These are phyloP conservation scores for Ptilonorhynchus violaceus DNA, from an alignment of 2,113 vertebrate species.

Conservation along the genomic window DNA sequence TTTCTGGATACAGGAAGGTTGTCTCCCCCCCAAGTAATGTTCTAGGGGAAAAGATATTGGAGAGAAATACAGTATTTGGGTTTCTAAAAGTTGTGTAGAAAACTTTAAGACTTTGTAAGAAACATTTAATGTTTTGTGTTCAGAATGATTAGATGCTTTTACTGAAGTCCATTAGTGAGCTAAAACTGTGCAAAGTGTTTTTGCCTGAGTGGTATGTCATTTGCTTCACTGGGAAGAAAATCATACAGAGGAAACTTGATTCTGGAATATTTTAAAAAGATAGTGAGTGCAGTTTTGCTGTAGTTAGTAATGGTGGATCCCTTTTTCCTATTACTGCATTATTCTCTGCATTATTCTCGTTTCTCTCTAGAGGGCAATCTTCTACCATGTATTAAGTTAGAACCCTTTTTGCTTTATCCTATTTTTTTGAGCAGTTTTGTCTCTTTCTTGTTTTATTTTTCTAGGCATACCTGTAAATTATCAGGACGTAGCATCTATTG, in stretches of 20 bases:
- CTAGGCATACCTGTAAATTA: constrained; percentile 98
- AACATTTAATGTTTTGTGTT: not conserved
- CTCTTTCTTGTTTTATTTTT: not conserved
- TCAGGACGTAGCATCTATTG: constrained; percentile 97
- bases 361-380: constrained; percentile 77
- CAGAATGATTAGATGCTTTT: not conserved
- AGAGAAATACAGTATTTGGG: rapidly evolving
- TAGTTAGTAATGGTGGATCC: not conserved
- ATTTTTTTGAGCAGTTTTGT: not conserved
- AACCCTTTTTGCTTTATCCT: not conserved
- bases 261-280: not conserved
- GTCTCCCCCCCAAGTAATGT: not conserved
- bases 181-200: not conserved
- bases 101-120: not conserved
- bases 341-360: constrained; percentile 58
- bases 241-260: not conserved
- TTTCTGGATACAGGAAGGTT: not conserved
- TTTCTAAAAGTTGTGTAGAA: not conserved
- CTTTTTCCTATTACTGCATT: constrained; percentile 27
- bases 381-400: constrained; percentile 52
- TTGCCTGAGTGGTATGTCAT: not conserved
- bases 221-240: not conserved
- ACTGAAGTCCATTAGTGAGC: not conserved
- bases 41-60: not conserved
- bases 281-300: not conserved